Evolutionary conservation across 2,888 invertebrate genomes (phyloP), one percentile per base, ranked within the genome.

Genomic region (Chrysina gloriosa): DNA sequence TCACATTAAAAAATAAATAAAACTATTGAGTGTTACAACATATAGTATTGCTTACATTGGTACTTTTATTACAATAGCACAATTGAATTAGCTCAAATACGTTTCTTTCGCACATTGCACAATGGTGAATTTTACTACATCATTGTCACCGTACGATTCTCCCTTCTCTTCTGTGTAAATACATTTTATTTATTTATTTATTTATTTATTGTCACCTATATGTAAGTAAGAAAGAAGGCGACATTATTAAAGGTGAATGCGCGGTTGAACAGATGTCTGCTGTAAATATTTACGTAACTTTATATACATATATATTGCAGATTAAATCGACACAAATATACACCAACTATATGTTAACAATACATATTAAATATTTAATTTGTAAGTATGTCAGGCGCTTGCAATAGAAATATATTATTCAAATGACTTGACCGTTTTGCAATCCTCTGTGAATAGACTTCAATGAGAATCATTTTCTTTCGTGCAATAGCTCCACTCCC

Each of bases 311-410:
- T 36, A 56, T 23, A 36, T 56, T 11, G 21, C 19, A 56, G 34
- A 56, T 56, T 39, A 56, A 56, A 56, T 56, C 21, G 36, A 58
- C 16, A 11, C 42, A 42, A 19, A 58, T 11, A 42, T 9, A 58
- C 25, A 39, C 42, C 2, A 56, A 36, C 52, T 58, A 42, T 25
- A 39, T 25, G 16, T 16, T 61, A 42, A 42, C 42, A 25, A 61
- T 61, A n/a, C n/a, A n/a, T n/a, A 61, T 61, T 61, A 61, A 61
- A 58, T 58, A 58, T 58, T 58, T 42, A 61, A 61, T 61, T 27
- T 29, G 58, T 61, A 61, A 27, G 58, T 42, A 42, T 42, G 58
- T 61, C 42, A 61, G 42, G 27, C 58, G 16, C 42, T 36, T 27
- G 42, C 42, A 61, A 61, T 61, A 61, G 42, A 61, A 61, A 42